A percentile compares a stretch with the other conserved stretches of the same genome.
Evolutionary conservation across 2,888 invertebrate genomes (phyloP).

Genomic region (Biston betularia): DNA sequence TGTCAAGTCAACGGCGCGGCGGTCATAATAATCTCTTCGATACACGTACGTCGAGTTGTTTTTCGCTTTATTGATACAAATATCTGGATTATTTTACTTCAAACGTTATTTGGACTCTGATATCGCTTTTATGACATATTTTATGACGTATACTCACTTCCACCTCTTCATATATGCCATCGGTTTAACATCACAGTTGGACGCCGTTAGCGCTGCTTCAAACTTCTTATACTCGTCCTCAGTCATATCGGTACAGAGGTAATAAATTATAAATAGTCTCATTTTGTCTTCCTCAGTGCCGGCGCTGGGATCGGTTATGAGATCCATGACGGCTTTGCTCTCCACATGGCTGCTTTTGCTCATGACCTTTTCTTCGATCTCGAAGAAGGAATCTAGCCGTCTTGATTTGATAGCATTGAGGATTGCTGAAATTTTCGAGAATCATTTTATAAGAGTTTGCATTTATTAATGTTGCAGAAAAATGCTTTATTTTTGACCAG

Average conservation of each 20-base stretch:
- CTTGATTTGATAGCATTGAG: conserved; percentile 94
- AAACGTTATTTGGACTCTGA: too few relatives aligned
- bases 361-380: conserved; percentile 99
- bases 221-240: conserved; percentile 95
- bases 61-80: too few relatives aligned
- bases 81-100: too few relatives aligned
- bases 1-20: too few relatives aligned
- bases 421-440: conserved; percentile 83
- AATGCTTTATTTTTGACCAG: too few relatives aligned
- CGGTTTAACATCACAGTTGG: conserved; percentile 94
- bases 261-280: conserved; percentile 96
- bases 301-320: conserved; percentile 94
- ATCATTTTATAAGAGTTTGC: too few relatives aligned
- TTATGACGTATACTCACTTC: conserved; percentile 88
- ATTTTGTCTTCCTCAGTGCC: conserved; percentile 97
- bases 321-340: conserved; percentile 94
- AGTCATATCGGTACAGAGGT: conserved; percentile 93
- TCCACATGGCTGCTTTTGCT: conserved; percentile 90
- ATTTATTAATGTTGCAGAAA: too few relatives aligned
- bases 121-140: too few relatives aligned
- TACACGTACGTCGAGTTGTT: too few relatives aligned
- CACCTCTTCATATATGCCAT: conserved; percentile 96
- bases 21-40: too few relatives aligned
- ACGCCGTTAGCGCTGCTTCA: conserved; percentile 90
- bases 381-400: conserved; percentile 98